Percentiles rank a stretch among this genome's conserved stretches.
phyloP scores from a whole-genome alignment of 2,113 vertebrate species.

The Tupaia chinensis region DNA sequence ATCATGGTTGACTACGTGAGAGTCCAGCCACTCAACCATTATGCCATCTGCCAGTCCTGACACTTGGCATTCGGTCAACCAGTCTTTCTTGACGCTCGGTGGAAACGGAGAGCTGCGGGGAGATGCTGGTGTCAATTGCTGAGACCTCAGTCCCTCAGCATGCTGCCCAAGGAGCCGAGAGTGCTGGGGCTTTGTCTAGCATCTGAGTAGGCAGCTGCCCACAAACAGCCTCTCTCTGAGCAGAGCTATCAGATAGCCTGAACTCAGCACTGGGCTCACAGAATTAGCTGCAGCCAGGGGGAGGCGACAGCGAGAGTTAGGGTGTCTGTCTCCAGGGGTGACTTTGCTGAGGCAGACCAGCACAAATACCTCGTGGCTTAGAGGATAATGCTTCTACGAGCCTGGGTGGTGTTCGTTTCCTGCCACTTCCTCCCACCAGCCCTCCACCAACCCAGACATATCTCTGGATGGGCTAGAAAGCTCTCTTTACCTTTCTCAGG shows the following conservation, averaged over 20 bases:
- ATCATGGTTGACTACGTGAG: no score
- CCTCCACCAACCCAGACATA: not conserved
- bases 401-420: not conserved
- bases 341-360: not conserved
- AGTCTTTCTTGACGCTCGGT: accelerated
- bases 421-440: not conserved
- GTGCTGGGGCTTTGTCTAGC: accelerated
- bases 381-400: not conserved
- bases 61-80: no score
- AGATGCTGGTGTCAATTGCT: accelerated
- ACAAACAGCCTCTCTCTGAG: not conserved
- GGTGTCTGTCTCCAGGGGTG: no score
- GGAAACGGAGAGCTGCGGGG: accelerated
- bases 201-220: not conserved
- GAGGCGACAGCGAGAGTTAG: no score
- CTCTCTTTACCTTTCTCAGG: not conserved
- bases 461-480: no score
- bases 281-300: no score
- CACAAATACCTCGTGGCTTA: not conserved
- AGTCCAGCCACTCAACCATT: no score
- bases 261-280: not conserved
- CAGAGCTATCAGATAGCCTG: not conserved
- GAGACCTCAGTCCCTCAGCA: accelerated
- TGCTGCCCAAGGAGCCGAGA: no score
- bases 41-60: no score